Evolutionary conservation across 2,113 vertebrate species (phyloP), one percentile per base, ranked within the genome.

Genomic region (Oxygymnocypris stewartii): DNA sequence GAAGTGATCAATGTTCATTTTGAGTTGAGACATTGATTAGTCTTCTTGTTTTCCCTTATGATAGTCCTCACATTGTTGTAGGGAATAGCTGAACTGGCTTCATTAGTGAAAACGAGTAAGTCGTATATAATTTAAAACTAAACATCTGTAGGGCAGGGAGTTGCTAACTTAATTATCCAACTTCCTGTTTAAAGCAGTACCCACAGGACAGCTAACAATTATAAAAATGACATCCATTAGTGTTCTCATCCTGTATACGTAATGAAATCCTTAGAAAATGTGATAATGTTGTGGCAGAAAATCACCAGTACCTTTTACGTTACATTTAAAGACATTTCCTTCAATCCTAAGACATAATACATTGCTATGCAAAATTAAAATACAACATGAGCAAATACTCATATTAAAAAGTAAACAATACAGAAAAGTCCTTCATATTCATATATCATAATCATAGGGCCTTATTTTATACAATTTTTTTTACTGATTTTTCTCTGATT

Each of bases 151-250:
- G 25, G 47, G 25, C 6, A 35, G 80, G 25, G 79, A 47, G n/a
- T 18, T 82, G 25, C 42, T 67, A 67, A 49, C 25, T 12, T 74
- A 40, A 54, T 84, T 74, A 59, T 13, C 12, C 11, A 20, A 59
- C 31, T 40, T 84, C 49, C 67, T 57, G 49, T 83, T 49, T 71
- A 37, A 73, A 73, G 20, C 20, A 74, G 20, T 74, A n/a, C 67
- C 28, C 42, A 69, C 67, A 11, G 57, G 79, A 65, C 47, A 78
- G 6, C 47, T 54, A 78, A 78, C 47, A 35, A 78, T 77, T 77
- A 31, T 28, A 54, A 10, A 78, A 78, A 31, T 78, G 0, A 78
- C 11, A 16, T 78, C 75, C n/a, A 31, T 78, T 77, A 78, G 47
- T 28, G 75, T 51, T 54, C 4, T 9, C 47, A 18, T 78, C 25